Percentiles rank a stretch among this genome's conserved stretches.
Evolutionary conservation across 2,888 invertebrate genomes (phyloP).

Genomic region (Synergus gifuensis): DNA sequence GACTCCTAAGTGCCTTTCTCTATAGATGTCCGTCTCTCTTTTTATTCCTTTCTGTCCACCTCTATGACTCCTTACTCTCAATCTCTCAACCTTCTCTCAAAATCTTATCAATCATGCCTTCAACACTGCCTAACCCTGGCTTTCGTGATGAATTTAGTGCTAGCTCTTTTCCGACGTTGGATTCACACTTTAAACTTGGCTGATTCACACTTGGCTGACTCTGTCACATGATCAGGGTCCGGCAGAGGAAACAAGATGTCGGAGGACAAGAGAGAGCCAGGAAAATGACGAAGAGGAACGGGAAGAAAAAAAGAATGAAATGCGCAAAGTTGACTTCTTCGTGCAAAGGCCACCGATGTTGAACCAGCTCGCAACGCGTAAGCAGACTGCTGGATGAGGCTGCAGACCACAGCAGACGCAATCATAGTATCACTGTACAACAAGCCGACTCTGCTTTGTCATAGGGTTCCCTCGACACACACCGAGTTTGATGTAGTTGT

Average conservation of each 20-base stretch:
- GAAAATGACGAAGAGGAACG: neutral
- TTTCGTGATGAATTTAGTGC: neutral
- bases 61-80: neutral
- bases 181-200: constrained; percentile 13
- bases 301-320: constrained; percentile 6
- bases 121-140: neutral
- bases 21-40: neutral
- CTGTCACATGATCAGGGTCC: neutral
- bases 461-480: constrained; percentile 54
- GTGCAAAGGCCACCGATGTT: constrained; percentile 38
- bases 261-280: constrained; percentile 6
- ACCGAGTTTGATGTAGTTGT: constrained; percentile 47
- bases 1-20: neutral
- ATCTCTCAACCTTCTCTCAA: neutral
- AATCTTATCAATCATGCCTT: neutral
- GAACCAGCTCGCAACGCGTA: constrained; percentile 49
- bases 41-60: neutral
- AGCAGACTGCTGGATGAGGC: constrained; percentile 50
- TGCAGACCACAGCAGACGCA: constrained; percentile 51
- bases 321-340: constrained; percentile 9
- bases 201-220: neutral
- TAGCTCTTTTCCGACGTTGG: neutral
- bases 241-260: constrained; percentile 38
- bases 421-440: constrained; percentile 34
- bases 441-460: constrained; percentile 46